A percentile compares a stretch with the other conserved stretches of the same genome.
Conservation (phyloP, 2,888 invertebrate genomes). For the Melitaea athalia region DNA sequence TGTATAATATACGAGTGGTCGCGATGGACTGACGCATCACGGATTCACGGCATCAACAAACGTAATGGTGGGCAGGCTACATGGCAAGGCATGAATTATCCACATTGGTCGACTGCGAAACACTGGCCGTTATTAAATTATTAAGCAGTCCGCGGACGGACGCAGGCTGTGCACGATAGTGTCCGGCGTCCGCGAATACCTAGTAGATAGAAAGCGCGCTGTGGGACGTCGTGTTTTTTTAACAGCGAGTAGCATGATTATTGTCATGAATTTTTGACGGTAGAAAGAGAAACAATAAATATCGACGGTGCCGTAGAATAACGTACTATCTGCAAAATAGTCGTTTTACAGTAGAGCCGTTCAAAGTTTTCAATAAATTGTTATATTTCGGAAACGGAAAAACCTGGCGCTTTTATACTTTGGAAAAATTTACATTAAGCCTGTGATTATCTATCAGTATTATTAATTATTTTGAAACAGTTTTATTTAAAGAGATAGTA, state of each 20-base stretch:
- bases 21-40: conserved; percentile 48
- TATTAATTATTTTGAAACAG: no score
- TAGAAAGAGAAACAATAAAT: neutral
- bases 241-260: neutral
- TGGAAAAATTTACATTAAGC: no score
- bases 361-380: no score
- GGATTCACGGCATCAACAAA: conserved; percentile 60
- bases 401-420: no score
- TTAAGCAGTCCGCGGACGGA: conserved; percentile 55
- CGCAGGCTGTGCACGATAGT: conserved; percentile 16
- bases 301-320: no score
- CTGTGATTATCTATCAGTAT: no score
- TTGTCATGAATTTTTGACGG: conserved; percentile 1
- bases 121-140: conserved; percentile 68
- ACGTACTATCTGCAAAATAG: no score
- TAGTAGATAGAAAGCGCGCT: neutral
- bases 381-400: no score
- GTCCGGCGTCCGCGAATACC: conserved; percentile 9
- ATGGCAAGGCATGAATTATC: conserved; percentile 64
- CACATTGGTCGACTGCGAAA: conserved; percentile 60
- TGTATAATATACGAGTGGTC: conserved; percentile 60
- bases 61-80: conserved; percentile 54
- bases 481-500: no score
- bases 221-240: neutral
- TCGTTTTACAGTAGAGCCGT: no score